Evolutionary conservation across 2,888 invertebrate species (phyloP), one percentile per base, ranked within the genome.

Genomic region (Heliothis peltigera): DNA sequence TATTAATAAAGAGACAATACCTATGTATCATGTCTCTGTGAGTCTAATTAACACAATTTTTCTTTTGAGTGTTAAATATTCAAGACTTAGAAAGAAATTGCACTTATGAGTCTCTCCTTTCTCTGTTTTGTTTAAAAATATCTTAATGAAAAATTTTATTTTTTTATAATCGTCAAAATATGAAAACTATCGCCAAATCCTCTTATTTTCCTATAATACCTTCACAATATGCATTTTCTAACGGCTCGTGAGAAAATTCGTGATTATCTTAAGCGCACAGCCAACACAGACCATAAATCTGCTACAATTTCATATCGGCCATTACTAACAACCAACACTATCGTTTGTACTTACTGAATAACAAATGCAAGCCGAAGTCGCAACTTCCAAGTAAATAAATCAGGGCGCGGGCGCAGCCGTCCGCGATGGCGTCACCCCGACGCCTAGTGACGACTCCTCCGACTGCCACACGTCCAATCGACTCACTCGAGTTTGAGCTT

Each of bases 381-480:
- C 68, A 62, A 74, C 64, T 66, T 70, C 63, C 64, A 72, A 79
- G 75, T 82, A 70, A 77, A 85, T 87, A 87, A 87, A 87, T 87
- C 85, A 87, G 70, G 64, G 77, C 73, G 72, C 68, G 54, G 18
- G 77, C 80, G 80, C 80, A 79, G 77, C 84, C 80, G 83, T 73
- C 75, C 58, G 70, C 74, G 71, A 64, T 64, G 56, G 66, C 70
- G 56, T 74, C 68, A 67, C 28, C 15, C 51, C 19, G 49, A 63
- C 64, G 65, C 75, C 76, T 58, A 39, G 49, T 62, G 70, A 58
- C 82, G 70, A 39, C 48, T 58, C 46, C 51, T 77, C 65, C 65
- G 75, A 81, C 81, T 76, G 80, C 76, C 81, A 80, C 84, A 75
- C 80, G 81, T 82, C 78, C 44, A 70, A 78, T 80, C 86, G 86